Conservation (phyloP, 64 coral and sea anemone genomes). For the Montipora efflorescens region DNA sequence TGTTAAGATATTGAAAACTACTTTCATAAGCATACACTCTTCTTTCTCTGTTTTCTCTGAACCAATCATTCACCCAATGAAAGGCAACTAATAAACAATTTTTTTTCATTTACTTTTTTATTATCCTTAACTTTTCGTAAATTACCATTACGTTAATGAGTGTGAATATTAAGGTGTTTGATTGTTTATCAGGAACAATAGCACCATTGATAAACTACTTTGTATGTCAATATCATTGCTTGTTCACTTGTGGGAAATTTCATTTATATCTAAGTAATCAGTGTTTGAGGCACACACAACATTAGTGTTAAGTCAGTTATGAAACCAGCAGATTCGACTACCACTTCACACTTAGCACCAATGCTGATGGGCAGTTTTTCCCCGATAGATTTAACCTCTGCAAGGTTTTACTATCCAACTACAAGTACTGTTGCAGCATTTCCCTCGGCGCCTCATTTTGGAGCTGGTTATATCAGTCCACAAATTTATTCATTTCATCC, state of each 20-base stretch:
- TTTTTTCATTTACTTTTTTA: background rate
- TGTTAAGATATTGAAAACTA: background rate
- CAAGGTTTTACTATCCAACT: background rate
- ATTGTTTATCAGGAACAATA: conserved; percentile 11
- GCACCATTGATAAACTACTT: background rate
- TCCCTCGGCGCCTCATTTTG: background rate
- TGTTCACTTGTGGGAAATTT: conserved; percentile 23
- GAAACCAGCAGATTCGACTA: background rate
- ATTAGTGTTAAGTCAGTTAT: background rate
- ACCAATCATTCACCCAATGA: background rate
- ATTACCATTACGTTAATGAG: background rate
- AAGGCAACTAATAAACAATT: background rate
- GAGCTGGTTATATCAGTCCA: background rate
- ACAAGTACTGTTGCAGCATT: background rate
- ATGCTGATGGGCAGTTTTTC: background rate
- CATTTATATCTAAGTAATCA: background rate
- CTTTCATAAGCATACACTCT: no score
- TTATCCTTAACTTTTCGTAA: background rate
- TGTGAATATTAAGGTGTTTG: background rate
- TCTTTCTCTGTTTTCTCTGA: no score
- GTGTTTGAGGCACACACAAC: background rate
- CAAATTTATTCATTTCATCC: background rate
- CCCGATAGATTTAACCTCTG: background rate
- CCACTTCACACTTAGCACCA: background rate
- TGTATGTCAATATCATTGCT: conserved; percentile 3